Percentiles rank a stretch among this genome's conserved stretches.
phyloP scores from a whole-genome alignment of 2,797 vertebrate species.

The Dryobates pubescens region DNA sequence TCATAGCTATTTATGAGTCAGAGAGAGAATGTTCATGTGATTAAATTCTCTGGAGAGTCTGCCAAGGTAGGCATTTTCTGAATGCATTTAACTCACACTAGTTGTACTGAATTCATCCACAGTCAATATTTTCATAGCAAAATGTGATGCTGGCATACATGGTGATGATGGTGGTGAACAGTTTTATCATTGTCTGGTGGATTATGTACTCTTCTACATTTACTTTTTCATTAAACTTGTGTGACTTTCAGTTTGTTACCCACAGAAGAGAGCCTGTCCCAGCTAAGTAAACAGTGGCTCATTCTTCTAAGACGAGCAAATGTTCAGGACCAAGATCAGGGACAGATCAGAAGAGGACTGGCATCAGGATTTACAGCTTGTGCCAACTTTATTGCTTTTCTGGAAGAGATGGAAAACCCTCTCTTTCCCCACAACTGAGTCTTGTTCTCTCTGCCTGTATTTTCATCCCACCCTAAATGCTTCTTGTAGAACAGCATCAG shows the following conservation, averaged over 20 bases:
- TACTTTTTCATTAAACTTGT: background rate
- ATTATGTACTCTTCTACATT: background rate
- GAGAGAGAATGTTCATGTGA: background rate
- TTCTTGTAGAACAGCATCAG: background rate
- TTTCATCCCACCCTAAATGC: background rate
- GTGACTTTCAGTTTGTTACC: background rate
- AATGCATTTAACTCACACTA: background rate
- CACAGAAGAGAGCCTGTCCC: background rate
- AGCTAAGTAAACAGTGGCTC: background rate
- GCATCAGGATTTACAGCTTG: accelerated
- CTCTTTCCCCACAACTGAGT: background rate
- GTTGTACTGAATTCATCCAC: background rate
- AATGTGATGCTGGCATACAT: background rate
- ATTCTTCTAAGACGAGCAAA: background rate
- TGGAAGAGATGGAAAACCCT: background rate
- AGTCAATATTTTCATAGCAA: background rate
- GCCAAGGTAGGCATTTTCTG: background rate
- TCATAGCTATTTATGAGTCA: background rate
- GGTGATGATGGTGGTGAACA: too few species aligned
- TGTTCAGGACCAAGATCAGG: constrained; percentile 19
- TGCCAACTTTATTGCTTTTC: background rate
- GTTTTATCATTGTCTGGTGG: background rate
- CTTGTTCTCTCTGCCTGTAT: background rate
- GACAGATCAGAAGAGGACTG: background rate
- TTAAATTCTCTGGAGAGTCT: background rate